A percentile compares a stretch with the other conserved stretches of the same genome.
phyloP scores from a whole-genome alignment of 2,113 vertebrate genomes.

The Symphodus melops region DNA sequence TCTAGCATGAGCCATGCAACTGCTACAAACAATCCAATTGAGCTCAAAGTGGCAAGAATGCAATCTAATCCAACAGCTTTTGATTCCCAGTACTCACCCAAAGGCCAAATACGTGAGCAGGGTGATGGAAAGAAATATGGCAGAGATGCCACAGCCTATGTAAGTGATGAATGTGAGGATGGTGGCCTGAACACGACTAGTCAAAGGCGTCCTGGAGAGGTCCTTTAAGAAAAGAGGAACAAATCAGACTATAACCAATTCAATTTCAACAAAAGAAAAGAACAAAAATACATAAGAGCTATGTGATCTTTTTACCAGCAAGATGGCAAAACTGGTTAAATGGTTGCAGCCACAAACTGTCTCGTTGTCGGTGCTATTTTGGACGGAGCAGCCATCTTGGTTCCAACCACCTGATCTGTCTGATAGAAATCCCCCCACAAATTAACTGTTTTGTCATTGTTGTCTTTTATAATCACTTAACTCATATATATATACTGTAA shows the following conservation, averaged over 20 bases:
- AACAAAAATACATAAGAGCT: background rate
- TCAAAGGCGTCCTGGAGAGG: constrained; percentile 75
- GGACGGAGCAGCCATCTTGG: constrained; percentile 85
- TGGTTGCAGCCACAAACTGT: constrained; percentile 93
- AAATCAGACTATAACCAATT: background rate
- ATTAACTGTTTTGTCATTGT: background rate
- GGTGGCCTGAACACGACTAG: constrained; percentile 77
- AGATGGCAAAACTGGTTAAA: constrained; percentile 94
- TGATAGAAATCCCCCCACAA: constrained; percentile 57
- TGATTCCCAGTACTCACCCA: constrained; percentile 84
- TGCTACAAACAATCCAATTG: too few species aligned
- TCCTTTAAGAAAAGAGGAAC: constrained; percentile 79
- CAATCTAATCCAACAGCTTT: background rate
- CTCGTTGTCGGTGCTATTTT: constrained; percentile 82
- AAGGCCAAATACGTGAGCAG: constrained; percentile 95
- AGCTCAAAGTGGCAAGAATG: background rate
- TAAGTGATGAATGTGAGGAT: constrained; percentile 95
- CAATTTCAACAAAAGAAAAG: background rate
- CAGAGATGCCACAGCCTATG: constrained; percentile 95
- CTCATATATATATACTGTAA: background rate
- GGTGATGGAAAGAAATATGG: constrained; percentile 94
- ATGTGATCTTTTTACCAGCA: constrained; percentile 84
- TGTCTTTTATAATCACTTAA: background rate
- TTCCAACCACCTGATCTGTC: constrained; percentile 91
- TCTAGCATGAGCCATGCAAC: too few species aligned